These are phyloP conservation scores for Drosophila albomicans DNA, from an alignment of 1,140 invertebrate genomes.

Conservation along the genomic window DNA sequence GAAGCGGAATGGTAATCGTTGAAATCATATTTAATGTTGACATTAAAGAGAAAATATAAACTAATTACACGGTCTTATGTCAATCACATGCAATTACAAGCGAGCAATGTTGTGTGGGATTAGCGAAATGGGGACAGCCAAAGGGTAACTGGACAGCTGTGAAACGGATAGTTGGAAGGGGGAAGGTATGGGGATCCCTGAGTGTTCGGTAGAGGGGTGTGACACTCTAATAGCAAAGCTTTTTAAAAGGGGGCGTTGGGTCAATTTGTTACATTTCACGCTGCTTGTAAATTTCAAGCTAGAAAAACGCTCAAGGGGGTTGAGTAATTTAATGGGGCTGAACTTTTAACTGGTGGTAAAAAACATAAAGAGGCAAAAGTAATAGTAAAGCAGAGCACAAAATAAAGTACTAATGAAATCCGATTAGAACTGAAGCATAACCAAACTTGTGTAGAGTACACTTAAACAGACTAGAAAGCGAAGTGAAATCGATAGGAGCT, in stretches of 20 bases:
- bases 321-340: slow-evolving; percentile 2
- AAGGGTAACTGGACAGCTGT: background rate
- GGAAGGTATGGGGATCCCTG: slow-evolving; percentile 2
- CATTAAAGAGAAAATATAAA: slow-evolving; percentile 17
- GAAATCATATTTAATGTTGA: slow-evolving; percentile 42
- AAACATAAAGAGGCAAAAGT: slow-evolving; percentile 49
- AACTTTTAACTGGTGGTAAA: slow-evolving; percentile 65
- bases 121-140: background rate
- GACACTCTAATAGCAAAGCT: slow-evolving; percentile 23
- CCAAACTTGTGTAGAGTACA: too few species aligned
- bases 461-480: too few species aligned
- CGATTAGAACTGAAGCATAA: slow-evolving; percentile 51
- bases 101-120: slow-evolving; percentile 17
- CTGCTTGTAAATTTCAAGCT: slow-evolving; percentile 64
- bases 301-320: slow-evolving; percentile 6
- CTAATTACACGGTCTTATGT: slow-evolving; percentile 13
- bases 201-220: slow-evolving; percentile 10
- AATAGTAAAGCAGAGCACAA: slow-evolving; percentile 10
- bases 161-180: background rate
- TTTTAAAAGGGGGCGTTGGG: slow-evolving; percentile 39
- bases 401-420: slow-evolving; percentile 66
- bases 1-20: slow-evolving; percentile 29
- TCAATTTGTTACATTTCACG: slow-evolving; percentile 66
- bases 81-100: slow-evolving; percentile 31
- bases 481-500: slow-evolving; percentile 34